Evolutionary conservation across 2,113 vertebrate genomes (phyloP).

Genomic region (Oxyura jamaicensis): DNA sequence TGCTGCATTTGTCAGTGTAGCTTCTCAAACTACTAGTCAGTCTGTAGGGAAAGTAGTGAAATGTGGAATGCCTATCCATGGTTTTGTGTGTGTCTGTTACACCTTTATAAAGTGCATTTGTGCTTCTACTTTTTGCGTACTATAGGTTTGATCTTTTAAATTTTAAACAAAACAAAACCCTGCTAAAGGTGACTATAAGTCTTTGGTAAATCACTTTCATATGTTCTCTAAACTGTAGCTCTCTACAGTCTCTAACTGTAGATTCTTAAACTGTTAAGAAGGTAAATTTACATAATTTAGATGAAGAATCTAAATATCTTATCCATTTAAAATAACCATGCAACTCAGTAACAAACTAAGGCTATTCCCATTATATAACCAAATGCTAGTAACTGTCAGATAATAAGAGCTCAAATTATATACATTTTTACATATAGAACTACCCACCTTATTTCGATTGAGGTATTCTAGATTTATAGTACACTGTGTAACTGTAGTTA

Average conservation of each 20-base stretch:
- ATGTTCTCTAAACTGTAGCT: not conserved
- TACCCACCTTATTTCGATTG: not conserved
- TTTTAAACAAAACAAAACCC: not conserved
- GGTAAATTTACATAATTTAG: not conserved
- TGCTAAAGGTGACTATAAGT: not conserved
- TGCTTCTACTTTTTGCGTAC: not conserved
- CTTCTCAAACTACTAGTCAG: not conserved
- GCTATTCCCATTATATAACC: not conserved
- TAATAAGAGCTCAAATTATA: not conserved
- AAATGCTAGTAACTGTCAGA: not conserved
- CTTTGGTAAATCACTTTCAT: not conserved
- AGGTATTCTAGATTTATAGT: not conserved
- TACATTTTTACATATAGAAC: not conserved
- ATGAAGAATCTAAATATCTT: not conserved
- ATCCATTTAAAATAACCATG: not conserved
- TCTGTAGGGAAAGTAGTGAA: not conserved
- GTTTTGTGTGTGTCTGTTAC: not conserved
- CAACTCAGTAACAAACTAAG: not conserved
- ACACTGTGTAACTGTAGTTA: not conserved
- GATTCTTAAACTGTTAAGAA: not conserved
- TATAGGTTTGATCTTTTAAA: not conserved
- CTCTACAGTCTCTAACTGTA: no score
- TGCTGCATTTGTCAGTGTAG: not conserved
- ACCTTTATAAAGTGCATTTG: not conserved
- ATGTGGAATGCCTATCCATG: not conserved